A percentile compares a stretch with the other conserved stretches of the same genome.
Conservation (phyloP, 1,140 invertebrate genomes). For the Cylas formicarius region DNA sequence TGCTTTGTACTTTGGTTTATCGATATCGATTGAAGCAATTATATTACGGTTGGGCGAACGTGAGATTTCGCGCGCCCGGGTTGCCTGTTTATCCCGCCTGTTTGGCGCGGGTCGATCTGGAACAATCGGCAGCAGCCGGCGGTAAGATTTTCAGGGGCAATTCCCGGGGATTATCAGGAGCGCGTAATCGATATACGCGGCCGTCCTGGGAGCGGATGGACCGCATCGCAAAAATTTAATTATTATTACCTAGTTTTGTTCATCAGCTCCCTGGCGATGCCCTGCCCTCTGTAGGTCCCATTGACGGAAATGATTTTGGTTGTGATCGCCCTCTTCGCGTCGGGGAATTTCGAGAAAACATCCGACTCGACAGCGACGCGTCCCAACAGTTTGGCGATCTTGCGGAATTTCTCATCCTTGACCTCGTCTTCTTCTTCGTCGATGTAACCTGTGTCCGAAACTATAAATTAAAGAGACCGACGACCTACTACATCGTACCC, state of each 20-base stretch:
- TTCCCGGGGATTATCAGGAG: too few relatives aligned
- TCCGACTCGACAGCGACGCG: slow-evolving; percentile 50
- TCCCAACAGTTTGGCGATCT: slow-evolving; percentile 55
- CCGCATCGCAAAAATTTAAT: too few relatives aligned
- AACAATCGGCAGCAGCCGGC: too few relatives aligned
- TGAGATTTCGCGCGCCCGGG: too few relatives aligned
- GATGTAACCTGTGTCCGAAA: slow-evolving; percentile 9
- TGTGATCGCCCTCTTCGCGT: slow-evolving; percentile 50
- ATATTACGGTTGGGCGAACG: too few relatives aligned
- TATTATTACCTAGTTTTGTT: slow-evolving; percentile 59
- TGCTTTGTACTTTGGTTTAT: too few relatives aligned
- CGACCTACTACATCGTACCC: slow-evolving; percentile 37
- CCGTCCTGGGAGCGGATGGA: too few relatives aligned
- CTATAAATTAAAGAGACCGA: neutral
- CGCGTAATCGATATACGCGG: too few relatives aligned
- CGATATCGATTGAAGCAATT: too few relatives aligned
- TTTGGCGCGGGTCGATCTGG: too few relatives aligned
- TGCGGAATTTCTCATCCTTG: slow-evolving; percentile 52
- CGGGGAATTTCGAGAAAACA: slow-evolving; percentile 49
- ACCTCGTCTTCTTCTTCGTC: slow-evolving; percentile 39
- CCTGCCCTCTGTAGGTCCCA: slow-evolving; percentile 54
- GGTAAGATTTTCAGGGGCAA: too few relatives aligned
- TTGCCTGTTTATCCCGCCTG: too few relatives aligned
- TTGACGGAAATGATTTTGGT: slow-evolving; percentile 61
- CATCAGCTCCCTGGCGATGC: slow-evolving; percentile 56